Base-by-base conservation (phyloP, 2,888 invertebrate species). In the Coleophora flavipennella region DNA sequence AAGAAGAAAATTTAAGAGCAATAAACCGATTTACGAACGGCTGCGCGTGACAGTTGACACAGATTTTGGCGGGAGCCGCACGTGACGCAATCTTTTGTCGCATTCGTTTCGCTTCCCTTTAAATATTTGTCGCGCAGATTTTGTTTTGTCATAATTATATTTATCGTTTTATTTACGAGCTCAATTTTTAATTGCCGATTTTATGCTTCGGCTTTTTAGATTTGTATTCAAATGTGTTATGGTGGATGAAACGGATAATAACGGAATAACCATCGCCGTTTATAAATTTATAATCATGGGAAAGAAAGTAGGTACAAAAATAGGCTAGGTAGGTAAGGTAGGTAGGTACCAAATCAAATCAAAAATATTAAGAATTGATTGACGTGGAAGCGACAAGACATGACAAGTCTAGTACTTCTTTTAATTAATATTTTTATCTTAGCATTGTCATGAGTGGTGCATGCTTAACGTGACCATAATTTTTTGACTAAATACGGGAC, bases 81-180 rank as follows among this genome's bases (percentile, higher is more conserved):
- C 77, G 76, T 69, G 72, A 40, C 64, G 73, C 74, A 69, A 70
- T 74, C 76, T 75, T 62, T 75, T 71, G 62, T 67, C 37, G 25
- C 20, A 69, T 78, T 72, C 49, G 71, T 43, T 50, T 40, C 69
- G 67, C 61, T 51, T 49, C 49, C 50, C 52, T 58, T 50, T 48
- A 45, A 51, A 25, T 48, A 56, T 75, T 68, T 45, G 72, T 49
- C 45, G 61, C 59, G 63, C 53, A 54, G 67, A 65, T 67, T 72
- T 58, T 57, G 55, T 55, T 59, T 63, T 62, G 68, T 64, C 59
- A 61, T 67, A 64, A 63, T 65, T 62, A 56, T 55, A 60, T 59
- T 60, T 62, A 63, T 63, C 54, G 53, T 57, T 66, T 62, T 63
- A 62, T 67, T 61, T 61, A 58, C 55, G 51, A 49, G 43, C 49